Base-by-base conservation (phyloP, 2,888 invertebrate species). In the Tortrix viridana region DNA sequence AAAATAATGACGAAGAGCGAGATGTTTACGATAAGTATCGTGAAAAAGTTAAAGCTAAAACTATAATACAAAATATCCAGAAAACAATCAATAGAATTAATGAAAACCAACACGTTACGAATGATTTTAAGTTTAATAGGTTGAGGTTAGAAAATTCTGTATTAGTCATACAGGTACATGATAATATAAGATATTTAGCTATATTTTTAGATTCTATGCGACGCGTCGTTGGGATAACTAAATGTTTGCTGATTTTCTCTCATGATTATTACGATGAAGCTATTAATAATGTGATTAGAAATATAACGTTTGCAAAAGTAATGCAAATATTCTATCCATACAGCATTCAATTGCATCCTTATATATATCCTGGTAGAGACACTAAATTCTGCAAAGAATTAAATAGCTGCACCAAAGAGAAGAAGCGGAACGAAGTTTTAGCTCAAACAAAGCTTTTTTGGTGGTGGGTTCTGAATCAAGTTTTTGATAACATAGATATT, bases 301-400 rank as follows among this genome's bases (percentile, higher is more conserved):
- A 43, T 19, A 62, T 71, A 18, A 55, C 23, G 9, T 73, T 69
- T 71, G 69, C 75, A 3, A 81, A 75, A 65, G 77, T 67, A 56
- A 74, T 79, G 41, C 84, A 86, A 61, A 85, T 73, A 12, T 81
- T 76, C 9, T 67, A 74, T 55, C 85, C 85, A 32, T 85, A 76
- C 2, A 79, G 55, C 69, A 26, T 79, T 32, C 53, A 32, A 52
- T 65, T 49, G 61, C 60, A 6, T 32, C 61, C 61, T 37, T 18
- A 50, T 4, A 44, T 44, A 9, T 61, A 50, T 37, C 61, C 61
- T 1, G 61, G 55, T 12, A 4, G 7, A 4, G 61, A 61, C n/a
- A 18, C 37, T 5, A 55, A 44, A 44, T 44, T 43, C 37, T 61
- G 61, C 22, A 1, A 56, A 22, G 19, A 59, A 18, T 32, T 55